Evolutionary conservation across 2,113 vertebrate species (phyloP).

Genomic region (Thermophis baileyi): DNA sequence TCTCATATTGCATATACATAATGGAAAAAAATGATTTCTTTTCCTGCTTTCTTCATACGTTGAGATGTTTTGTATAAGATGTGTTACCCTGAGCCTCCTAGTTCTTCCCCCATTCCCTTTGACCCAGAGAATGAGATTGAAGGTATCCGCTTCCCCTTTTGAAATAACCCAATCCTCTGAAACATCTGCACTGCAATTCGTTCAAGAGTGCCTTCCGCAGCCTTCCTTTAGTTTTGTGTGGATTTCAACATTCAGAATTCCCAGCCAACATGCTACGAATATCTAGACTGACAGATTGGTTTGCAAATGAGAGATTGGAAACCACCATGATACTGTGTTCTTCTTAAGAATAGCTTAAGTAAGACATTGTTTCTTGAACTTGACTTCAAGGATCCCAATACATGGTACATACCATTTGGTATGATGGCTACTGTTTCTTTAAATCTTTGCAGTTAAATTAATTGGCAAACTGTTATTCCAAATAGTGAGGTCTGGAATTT

Average conservation of each 20-base stretch:
- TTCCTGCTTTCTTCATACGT: background rate
- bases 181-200: background rate
- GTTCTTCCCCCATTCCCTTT: background rate
- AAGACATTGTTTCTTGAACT: background rate
- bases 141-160: background rate
- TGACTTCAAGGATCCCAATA: background rate
- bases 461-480: background rate
- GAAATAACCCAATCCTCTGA: background rate
- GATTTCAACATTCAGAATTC: background rate
- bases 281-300: background rate
- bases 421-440: background rate
- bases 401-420: background rate
- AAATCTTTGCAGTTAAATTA: background rate
- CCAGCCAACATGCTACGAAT: background rate
- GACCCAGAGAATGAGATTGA: no score
- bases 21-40: background rate
- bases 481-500: background rate
- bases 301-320: background rate
- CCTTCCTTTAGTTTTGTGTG: background rate
- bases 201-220: background rate
- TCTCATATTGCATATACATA: background rate
- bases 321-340: background rate
- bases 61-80: background rate
- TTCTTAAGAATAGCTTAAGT: background rate
- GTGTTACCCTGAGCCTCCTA: background rate